Evolutionary conservation across 1,140 invertebrate genomes (phyloP).

Genomic region (Conus ventricosus): DNA sequence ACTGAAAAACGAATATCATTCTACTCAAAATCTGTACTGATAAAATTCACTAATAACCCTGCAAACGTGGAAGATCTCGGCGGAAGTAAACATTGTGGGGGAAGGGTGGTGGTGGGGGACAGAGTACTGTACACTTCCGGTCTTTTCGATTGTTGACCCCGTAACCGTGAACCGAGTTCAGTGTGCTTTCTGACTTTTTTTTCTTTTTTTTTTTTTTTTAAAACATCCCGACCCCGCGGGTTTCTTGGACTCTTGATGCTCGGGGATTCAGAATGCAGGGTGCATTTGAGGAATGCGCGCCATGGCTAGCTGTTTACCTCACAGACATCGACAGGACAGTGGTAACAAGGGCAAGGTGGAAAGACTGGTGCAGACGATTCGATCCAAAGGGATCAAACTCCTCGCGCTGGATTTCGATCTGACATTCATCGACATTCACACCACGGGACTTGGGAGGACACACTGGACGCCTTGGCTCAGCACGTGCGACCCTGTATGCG

Average conservation of each 20-base stretch:
- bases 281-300: neutral
- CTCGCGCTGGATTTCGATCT: slow-evolving; percentile 73
- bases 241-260: neutral
- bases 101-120: neutral
- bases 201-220: no score
- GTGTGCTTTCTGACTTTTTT: no score
- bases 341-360: slow-evolving; percentile 26
- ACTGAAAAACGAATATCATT: no score
- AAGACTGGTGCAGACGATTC: slow-evolving; percentile 36
- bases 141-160: neutral
- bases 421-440: slow-evolving; percentile 70
- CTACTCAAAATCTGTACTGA: no score
- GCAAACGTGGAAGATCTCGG: neutral
- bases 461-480: slow-evolving; percentile 60
- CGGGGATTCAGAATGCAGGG: neutral
- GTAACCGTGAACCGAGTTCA: neutral
- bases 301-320: slow-evolving; percentile 17
- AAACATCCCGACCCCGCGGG: neutral
- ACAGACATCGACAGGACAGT: slow-evolving; percentile 4
- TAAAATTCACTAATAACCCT: no score
- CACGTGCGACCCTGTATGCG: slow-evolving; percentile 70
- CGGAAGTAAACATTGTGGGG: neutral
- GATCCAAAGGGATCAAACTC: slow-evolving; percentile 65
- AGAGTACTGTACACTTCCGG: neutral
- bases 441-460: slow-evolving; percentile 71